These are phyloP conservation scores for Neodiprion fabricii DNA, from an alignment of 1,140 invertebrate species.

Conservation along the genomic window DNA sequence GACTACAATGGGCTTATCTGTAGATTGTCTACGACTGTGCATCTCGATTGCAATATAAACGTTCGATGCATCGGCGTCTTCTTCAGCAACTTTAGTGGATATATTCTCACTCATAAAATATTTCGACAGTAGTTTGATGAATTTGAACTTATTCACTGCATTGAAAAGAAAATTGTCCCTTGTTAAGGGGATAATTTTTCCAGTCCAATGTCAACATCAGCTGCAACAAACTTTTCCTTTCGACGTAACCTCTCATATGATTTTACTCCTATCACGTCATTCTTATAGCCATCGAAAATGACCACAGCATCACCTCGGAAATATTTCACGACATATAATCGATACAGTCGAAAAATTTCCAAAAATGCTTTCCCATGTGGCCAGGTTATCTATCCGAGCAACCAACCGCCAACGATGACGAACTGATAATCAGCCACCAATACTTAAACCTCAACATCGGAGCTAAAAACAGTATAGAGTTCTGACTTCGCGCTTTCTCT, in stretches of 20 bases:
- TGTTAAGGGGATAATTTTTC: slow-evolving; percentile 10
- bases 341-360: slow-evolving; percentile 8
- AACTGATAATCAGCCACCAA: not conserved
- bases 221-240: slow-evolving; percentile 13
- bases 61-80: slow-evolving; percentile 15
- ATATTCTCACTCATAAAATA: slow-evolving; percentile 15
- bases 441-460: not conserved
- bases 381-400: slow-evolving; percentile 7
- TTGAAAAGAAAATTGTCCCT: slow-evolving; percentile 20
- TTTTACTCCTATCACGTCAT: slow-evolving; percentile 20
- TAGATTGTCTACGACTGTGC: not conserved
- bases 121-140: slow-evolving; percentile 20
- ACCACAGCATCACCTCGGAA: slow-evolving; percentile 15
- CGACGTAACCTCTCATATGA: slow-evolving; percentile 25
- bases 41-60: slow-evolving; percentile 12
- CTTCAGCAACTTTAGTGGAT: not conserved
- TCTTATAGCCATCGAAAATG: slow-evolving; percentile 24
- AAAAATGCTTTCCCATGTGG: slow-evolving; percentile 3
- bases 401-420: slow-evolving; percentile 15
- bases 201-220: slow-evolving; percentile 16
- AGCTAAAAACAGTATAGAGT: slow-evolving; percentile 16
- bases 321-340: slow-evolving; percentile 4
- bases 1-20: not conserved
- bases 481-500: slow-evolving; percentile 15
- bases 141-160: slow-evolving; percentile 19